Base-by-base conservation (phyloP, 2,113 vertebrate genomes). In the Datnioides undecimradiatus region DNA sequence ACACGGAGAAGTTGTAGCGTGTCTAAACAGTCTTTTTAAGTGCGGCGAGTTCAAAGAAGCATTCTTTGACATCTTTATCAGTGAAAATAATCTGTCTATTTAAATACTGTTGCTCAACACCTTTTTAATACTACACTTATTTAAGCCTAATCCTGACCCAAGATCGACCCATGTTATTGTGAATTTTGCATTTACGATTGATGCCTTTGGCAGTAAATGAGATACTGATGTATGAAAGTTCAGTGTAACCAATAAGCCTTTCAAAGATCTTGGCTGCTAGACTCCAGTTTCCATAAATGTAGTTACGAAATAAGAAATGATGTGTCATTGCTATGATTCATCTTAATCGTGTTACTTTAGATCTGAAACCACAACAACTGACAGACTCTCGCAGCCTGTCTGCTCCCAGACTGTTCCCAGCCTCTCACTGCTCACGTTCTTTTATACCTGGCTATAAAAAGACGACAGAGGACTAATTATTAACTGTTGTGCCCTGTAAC, bases 371-470 rank as follows among this genome's bases (percentile, higher is more conserved):
- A 6, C 38, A 55, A 6, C 38, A 55, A 14, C 46, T 16, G 45
- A 54, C 31, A 17, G 34, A 55, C 51, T 17, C 58, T 10, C 38
- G 2, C 21, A 66, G 38, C 13, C 43, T 9, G 19, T 72, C 65
- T 46, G 68, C 27, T 0, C 40, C 17, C 25, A 29, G 52, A 76
- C 68, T 88, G 82, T 72, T 10, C 43, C 43, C 67, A 54, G 7
- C 57, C 57, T 65, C 51, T 60, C 25, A n/a, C 76, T 64, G 66
- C 31, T 69, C 74, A 41, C n/a, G 17, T 13, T 1, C 79, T 84
- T 92, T 88, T 91, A 93, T 91, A 92, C 63, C 54, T 0, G 54
- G 40, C 84, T 90, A 92, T 80, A 90, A 92, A 90, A 87, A 88
- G 83, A 71, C 33, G 0, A 6, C 43, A 3, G 54, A 17, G 1